phyloP scores from a whole-genome alignment of 1,140 invertebrate genomes.

The Luehdorfia chinensis region DNA sequence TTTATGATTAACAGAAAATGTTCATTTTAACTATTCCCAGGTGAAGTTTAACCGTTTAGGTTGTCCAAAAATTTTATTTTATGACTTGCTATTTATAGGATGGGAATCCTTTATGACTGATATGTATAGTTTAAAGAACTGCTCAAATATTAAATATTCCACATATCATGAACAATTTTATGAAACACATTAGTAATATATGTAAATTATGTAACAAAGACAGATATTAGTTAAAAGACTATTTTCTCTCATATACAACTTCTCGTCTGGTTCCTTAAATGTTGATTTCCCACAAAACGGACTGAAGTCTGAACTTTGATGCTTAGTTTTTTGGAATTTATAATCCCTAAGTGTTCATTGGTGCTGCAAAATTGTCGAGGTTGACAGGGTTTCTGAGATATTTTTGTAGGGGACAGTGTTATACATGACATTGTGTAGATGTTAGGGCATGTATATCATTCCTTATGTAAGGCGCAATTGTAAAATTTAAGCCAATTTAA shows the following conservation, averaged over 20 bases:
- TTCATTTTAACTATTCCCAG: too few species aligned
- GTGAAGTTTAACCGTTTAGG: not conserved
- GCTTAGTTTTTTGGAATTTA: slow-evolving; percentile 19
- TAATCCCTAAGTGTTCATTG: slow-evolving; percentile 50
- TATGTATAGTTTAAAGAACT: not conserved
- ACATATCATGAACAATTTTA: slow-evolving; percentile 4
- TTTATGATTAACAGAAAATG: not conserved
- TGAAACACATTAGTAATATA: too few species aligned
- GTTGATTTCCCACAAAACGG: too few species aligned
- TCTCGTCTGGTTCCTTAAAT: too few species aligned
- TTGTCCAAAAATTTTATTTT: not conserved
- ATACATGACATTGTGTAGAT: slow-evolving; percentile 29
- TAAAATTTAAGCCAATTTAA: slow-evolving; percentile 43
- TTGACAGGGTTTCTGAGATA: slow-evolving; percentile 52
- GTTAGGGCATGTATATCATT: slow-evolving; percentile 44
- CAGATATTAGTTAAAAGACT: too few species aligned
- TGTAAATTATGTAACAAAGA: too few species aligned
- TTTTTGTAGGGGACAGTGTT: slow-evolving; percentile 49
- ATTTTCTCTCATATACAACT: too few species aligned
- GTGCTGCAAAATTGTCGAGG: slow-evolving; percentile 54
- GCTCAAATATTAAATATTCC: not conserved
- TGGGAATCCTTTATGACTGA: too few species aligned
- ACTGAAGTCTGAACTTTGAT: too few species aligned
- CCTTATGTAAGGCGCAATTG: slow-evolving; percentile 43
- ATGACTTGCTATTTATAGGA: not conserved